A percentile compares a stretch with the other conserved stretches of the same genome.
These are phyloP conservation scores for Tachysurus fulvidraco DNA, from an alignment of 2,113 vertebrate species.

Conservation along the genomic window DNA sequence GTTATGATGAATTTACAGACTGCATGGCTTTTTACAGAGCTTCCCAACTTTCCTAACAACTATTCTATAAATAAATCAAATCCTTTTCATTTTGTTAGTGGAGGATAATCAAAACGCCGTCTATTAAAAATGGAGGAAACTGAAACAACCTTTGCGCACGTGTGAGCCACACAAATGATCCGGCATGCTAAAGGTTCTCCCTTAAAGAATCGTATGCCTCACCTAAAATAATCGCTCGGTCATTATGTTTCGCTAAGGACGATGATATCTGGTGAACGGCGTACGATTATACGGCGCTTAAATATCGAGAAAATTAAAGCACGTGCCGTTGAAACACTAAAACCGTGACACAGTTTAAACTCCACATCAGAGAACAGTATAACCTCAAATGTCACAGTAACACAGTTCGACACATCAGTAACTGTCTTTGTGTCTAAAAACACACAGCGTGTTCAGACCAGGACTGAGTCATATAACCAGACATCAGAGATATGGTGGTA, in stretches of 20 bases:
- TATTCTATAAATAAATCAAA: neutral
- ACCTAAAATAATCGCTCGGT: neutral
- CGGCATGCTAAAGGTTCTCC: neutral
- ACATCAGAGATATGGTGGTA: neutral
- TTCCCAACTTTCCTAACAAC: neutral
- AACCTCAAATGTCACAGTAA: constrained; percentile 10
- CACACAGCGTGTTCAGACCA: neutral
- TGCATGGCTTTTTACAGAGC: neutral
- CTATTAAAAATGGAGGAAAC: neutral
- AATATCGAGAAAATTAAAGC: neutral
- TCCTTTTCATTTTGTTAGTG: neutral
- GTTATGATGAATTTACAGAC: neutral
- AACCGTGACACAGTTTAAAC: neutral
- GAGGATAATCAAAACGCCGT: neutral
- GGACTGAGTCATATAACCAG: too few species aligned
- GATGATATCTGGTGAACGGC: neutral
- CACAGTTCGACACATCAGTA: neutral
- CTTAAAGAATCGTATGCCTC: neutral
- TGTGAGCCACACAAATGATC: neutral
- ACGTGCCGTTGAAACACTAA: neutral
- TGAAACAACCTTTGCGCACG: neutral
- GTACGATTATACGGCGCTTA: neutral
- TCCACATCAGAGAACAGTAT: constrained; percentile 11
- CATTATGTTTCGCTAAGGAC: neutral
- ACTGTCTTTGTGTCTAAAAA: too few species aligned